These are phyloP conservation scores for Pardosa pseudoannulata DNA, from an alignment of 2,888 invertebrate genomes.

Conservation along the genomic window DNA sequence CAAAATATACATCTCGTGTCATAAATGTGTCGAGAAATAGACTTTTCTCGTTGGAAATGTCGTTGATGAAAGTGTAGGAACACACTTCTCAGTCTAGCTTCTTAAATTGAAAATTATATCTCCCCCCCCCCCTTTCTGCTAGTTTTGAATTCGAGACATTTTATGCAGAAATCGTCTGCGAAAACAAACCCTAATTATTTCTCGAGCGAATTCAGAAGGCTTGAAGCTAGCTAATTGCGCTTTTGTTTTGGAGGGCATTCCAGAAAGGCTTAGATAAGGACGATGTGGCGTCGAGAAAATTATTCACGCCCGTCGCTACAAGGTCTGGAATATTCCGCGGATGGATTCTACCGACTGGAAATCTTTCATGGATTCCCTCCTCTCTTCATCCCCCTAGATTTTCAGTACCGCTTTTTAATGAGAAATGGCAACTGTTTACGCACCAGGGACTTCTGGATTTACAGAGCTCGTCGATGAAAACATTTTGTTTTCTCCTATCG, in stretches of 20 bases:
- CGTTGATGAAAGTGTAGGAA: not conserved
- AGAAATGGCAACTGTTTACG: not conserved
- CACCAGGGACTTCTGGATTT: not conserved
- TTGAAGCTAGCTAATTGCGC: constrained; percentile 1
- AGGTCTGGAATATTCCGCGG: not conserved
- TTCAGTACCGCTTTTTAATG: not conserved
- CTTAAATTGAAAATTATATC: not conserved
- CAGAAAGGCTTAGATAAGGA: not conserved
- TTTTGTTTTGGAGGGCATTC: not conserved
- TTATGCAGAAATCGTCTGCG: constrained; percentile 1
- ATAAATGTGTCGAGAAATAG: not conserved
- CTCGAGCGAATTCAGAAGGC: not conserved
- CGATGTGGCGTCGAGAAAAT: not conserved
- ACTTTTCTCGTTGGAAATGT: not conserved
- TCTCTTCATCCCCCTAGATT: not conserved
- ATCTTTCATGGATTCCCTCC: not conserved
- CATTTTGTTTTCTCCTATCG: not conserved
- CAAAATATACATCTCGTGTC: not conserved
- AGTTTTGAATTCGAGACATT: not conserved
- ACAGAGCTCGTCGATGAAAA: not conserved
- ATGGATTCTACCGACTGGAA: not conserved
- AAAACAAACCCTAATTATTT: constrained; percentile 5
- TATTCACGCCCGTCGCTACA: not conserved
- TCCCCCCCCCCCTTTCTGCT: not conserved
- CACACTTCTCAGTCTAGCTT: no score